Evolutionary conservation across 2,797 vertebrate genomes (phyloP).

Genomic region (Coluber constrictor): DNA sequence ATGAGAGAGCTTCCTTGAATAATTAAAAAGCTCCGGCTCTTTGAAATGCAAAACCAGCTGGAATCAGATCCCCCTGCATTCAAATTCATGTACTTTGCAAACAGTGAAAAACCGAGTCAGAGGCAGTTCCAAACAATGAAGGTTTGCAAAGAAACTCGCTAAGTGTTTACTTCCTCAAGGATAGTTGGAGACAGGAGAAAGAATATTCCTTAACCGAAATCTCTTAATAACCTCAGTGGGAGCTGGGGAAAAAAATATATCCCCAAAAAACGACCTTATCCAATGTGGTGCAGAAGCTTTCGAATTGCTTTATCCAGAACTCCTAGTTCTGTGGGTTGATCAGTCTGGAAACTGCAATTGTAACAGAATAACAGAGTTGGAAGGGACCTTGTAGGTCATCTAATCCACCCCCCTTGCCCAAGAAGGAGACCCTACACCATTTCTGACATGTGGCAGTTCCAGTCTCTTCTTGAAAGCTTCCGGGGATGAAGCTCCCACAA

Average conservation of each 20-base stretch:
- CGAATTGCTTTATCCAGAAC: neutral
- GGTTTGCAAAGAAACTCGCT: neutral
- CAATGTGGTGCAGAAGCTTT: neutral
- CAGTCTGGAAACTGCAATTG: neutral
- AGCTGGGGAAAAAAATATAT: neutral
- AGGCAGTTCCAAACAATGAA: neutral
- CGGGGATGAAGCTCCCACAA: no score
- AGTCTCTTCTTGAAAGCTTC: no score
- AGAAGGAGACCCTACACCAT: neutral
- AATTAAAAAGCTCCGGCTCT: slow-evolving; percentile 56
- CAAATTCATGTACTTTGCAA: slow-evolving; percentile 3
- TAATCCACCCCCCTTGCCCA: neutral
- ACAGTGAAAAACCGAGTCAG: neutral
- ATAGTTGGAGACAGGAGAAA: neutral
- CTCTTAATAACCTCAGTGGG: neutral
- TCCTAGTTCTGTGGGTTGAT: neutral
- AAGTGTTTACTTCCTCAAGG: neutral
- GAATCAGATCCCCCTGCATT: neutral
- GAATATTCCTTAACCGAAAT: neutral
- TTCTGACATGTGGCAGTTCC: no score
- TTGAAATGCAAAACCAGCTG: slow-evolving; percentile 56
- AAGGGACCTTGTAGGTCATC: neutral
- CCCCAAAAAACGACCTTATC: neutral
- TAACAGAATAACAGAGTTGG: no score
- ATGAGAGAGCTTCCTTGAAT: slow-evolving; percentile 55